Evolutionary conservation across 2,113 vertebrate genomes (phyloP), one percentile per base, ranked within the genome.

Genomic region (Propithecus coquereli): DNA sequence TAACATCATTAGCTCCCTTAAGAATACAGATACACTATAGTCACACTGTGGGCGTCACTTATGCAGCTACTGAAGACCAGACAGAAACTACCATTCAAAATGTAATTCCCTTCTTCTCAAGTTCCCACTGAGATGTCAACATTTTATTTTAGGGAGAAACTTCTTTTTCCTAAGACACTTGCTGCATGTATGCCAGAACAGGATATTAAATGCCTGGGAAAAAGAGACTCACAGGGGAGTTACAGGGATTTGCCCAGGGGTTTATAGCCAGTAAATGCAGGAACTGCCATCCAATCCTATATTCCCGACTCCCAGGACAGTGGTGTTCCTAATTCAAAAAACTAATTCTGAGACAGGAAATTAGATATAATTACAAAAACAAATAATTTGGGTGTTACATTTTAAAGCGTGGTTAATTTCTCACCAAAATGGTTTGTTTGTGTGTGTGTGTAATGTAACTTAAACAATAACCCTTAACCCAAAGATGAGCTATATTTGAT

Each of bases 381-480:
- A 91, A 98, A 82, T 73, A 96, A 93, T 92, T 85, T 47, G 47
- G 47, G n/a, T 88, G 47, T 95, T 97, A 54, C 94, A 81, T 76
- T 96, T 92, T 94, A 63, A 77, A 50, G n/a, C 59, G 94, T 94
- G 80, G 74, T 52, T 97, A 90, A 95, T 96, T 97, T 90, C 90
- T 52, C 81, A 93, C 30, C 83, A 71, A 47, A 77, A 92, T 92
- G 23, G 9, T 61, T 25, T 61, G 86, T 88, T 87, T n/a, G 82
- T 96, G 47, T 47, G 54, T 97, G 96, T 89, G 50, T 84, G 68
- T 32, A 71, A 94, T 45, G 1, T 94, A 84, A 97, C 59, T 98
- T 94, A 97, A 98, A 88, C 97, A 97, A 97, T 93, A 97, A 93
- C 12, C 54, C 43, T 97, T 97, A 97, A 97, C 94, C 92, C 57